These are phyloP conservation scores for Myzus persicae DNA, from an alignment of 1,140 invertebrate genomes.

Conservation along the genomic window DNA sequence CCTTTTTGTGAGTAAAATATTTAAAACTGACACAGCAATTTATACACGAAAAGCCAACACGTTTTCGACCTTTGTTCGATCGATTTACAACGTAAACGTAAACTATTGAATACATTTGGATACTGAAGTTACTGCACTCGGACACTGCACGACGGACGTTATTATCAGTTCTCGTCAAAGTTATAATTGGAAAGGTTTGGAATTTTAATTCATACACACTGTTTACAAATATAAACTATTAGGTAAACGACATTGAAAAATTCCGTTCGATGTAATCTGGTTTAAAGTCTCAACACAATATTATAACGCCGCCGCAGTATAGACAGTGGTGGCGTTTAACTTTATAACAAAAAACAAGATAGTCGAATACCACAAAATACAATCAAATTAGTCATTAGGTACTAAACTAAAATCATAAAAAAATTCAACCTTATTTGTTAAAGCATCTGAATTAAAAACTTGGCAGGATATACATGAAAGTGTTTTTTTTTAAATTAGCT, in stretches of 20 bases:
- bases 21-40: not conserved
- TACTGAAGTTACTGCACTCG: not conserved
- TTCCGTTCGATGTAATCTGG: not conserved
- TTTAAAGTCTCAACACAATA: slow-evolving; percentile 2
- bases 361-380: not conserved
- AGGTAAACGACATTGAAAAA: not conserved
- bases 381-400: not conserved
- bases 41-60: not conserved
- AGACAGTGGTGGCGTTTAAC: not conserved
- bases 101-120: slow-evolving; percentile 50
- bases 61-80: not conserved
- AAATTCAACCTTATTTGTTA: not conserved
- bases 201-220: slow-evolving; percentile 9
- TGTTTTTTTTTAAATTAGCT: not conserved
- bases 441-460: not conserved
- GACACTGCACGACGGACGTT: not conserved
- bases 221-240: slow-evolving; percentile 15
- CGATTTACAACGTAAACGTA: slow-evolving; percentile 29
- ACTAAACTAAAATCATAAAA: slow-evolving; percentile 1
- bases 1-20: not conserved
- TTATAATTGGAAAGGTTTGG: slow-evolving; percentile 30
- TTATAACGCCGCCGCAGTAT: not conserved
- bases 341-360: not conserved
- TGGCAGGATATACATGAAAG: not conserved
- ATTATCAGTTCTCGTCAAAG: not conserved